Conservation (phyloP, 2,113 vertebrate species). For the Melanostigma gelatinosum region DNA sequence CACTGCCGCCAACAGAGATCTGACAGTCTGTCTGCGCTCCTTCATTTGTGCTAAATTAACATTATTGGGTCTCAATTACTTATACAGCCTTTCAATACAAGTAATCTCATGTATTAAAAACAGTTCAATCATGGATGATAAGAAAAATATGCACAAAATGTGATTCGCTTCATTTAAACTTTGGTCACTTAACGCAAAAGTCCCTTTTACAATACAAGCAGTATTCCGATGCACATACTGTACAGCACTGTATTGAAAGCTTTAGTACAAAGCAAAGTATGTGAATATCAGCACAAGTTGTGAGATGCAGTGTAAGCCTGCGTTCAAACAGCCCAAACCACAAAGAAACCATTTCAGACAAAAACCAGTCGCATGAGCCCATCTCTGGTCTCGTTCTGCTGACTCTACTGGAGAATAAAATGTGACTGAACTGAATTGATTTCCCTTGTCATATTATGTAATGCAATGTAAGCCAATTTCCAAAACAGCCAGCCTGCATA, state of each 20-base stretch:
- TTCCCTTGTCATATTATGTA: conserved; percentile 40
- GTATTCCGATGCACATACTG: not conserved
- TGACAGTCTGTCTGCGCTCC: not conserved
- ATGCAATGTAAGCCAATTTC: conserved; percentile 28
- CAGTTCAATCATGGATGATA: not conserved
- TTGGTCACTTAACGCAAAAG: not conserved
- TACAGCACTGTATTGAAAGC: not conserved
- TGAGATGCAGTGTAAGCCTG: not conserved
- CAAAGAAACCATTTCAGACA: not conserved
- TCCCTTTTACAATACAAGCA: not conserved
- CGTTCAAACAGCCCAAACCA: conserved; percentile 4
- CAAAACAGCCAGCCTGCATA: conserved; percentile 22
- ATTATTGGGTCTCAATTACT: not conserved
- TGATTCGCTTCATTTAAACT: not conserved
- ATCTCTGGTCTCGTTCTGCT: conserved; percentile 2
- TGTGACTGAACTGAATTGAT: conserved; percentile 28
- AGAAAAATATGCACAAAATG: not conserved
- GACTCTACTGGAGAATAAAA: conserved; percentile 24
- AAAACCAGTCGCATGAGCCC: not conserved
- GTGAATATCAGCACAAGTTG: not conserved
- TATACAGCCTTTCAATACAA: not conserved
- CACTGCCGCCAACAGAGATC: conserved; percentile 21
- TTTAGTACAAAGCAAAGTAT: not conserved
- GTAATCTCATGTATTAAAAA: not conserved
- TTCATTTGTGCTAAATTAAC: not conserved